Percentiles rank a stretch among this genome's conserved stretches.
Evolutionary conservation across 2,113 vertebrate genomes (phyloP).

Genomic region (Ptyas mucosa): DNA sequence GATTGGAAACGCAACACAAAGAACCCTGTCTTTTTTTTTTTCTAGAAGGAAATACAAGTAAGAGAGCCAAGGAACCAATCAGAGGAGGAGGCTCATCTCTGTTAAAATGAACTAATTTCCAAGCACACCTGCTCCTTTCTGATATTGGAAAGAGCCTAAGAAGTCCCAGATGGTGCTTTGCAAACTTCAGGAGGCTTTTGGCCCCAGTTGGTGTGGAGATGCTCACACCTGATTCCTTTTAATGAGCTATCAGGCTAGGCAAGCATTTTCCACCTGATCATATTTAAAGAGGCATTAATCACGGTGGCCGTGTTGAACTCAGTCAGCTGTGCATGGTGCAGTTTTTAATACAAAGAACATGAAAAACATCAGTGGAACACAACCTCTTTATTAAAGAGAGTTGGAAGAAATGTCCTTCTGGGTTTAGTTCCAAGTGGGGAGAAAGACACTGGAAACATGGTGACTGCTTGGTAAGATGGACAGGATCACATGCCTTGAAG

Average conservation of each 20-base stretch:
- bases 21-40: neutral
- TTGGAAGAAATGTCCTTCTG: too few species aligned
- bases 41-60: fast-evolving
- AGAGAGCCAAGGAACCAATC: fast-evolving
- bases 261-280: conserved; percentile 15
- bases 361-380: neutral
- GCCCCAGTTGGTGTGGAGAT: fast-evolving
- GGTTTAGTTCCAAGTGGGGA: too few species aligned
- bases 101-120: neutral
- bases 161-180: neutral
- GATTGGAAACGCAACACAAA: neutral
- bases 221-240: neutral
- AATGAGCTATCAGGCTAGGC: fast-evolving
- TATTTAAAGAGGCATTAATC: conserved; percentile 24
- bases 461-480: too few species aligned
- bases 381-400: neutral
- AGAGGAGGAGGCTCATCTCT: neutral
- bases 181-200: fast-evolving
- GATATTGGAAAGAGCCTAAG: neutral
- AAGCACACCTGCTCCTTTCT: neutral
- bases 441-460: too few species aligned
- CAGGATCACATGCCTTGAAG: too few species aligned
- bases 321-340: neutral
- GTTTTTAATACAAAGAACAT: neutral
- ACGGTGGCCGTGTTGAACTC: neutral